These are phyloP conservation scores for Hymenopus coronatus DNA, from an alignment of 2,888 invertebrate genomes.

Conservation along the genomic window DNA sequence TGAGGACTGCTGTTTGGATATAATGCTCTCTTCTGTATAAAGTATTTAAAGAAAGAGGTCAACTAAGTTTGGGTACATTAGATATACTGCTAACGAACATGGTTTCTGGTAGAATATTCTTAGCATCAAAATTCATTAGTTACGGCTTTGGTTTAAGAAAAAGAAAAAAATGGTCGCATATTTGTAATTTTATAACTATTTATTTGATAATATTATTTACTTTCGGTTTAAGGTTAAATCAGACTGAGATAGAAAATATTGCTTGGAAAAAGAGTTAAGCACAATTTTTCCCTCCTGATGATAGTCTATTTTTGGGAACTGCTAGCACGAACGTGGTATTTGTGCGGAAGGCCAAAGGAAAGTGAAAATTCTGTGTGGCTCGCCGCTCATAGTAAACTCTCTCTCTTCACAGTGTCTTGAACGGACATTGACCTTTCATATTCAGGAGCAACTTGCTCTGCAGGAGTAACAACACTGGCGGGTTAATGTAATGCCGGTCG, in stretches of 20 bases:
- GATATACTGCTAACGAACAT: background rate
- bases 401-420: background rate
- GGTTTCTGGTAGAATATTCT: background rate
- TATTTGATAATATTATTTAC: background rate
- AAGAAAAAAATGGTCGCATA: background rate
- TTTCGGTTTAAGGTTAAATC: background rate
- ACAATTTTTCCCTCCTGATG: background rate
- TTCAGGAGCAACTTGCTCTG: background rate
- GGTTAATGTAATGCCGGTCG: background rate
- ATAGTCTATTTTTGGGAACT: background rate
- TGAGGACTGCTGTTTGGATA: background rate
- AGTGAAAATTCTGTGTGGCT: background rate
- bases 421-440: constrained; percentile 19
- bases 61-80: background rate
- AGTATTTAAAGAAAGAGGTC: background rate
- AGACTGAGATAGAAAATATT: background rate
- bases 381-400: background rate
- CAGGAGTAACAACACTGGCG: background rate
- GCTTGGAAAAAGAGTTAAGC: background rate
- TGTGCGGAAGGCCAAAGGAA: background rate
- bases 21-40: background rate
- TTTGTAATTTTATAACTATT: background rate
- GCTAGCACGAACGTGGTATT: background rate
- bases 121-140: background rate
- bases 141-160: background rate